Percentiles rank a stretch among this genome's conserved stretches.
These are phyloP conservation scores for Nothobranchius furzeri DNA, from an alignment of 2,113 vertebrate genomes.

Conservation along the genomic window DNA sequence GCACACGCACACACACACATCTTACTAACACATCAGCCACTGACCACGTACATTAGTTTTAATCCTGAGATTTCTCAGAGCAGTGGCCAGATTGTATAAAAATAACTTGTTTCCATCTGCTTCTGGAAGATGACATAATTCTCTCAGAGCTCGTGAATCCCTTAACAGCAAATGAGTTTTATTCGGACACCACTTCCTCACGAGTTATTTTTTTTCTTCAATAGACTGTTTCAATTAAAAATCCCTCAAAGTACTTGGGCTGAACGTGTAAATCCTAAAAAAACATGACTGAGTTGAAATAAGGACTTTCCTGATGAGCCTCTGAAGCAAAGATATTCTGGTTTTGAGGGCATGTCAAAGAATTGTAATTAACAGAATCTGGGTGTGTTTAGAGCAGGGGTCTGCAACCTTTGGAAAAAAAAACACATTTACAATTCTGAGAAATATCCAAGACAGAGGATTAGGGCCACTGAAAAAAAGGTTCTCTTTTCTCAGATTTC, in stretches of 20 bases:
- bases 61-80: conserved; percentile 40
- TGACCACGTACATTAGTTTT: conserved; percentile 32
- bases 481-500: too few relatives aligned
- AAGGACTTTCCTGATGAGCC: too few relatives aligned
- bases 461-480: too few relatives aligned
- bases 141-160: conserved; percentile 29
- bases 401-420: too few relatives aligned
- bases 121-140: conserved; percentile 42
- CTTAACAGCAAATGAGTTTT: conserved; percentile 42
- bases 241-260: conserved; percentile 20
- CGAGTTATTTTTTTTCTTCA: conserved; percentile 10
- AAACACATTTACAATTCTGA: too few relatives aligned
- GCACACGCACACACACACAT: background rate
- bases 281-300: background rate
- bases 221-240: conserved; percentile 1
- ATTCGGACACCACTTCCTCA: conserved; percentile 8
- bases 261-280: conserved; percentile 7
- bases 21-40: background rate
- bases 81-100: conserved; percentile 13
- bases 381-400: too few relatives aligned
- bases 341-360: conserved; percentile 22
- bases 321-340: too few relatives aligned
- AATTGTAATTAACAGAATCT: too few relatives aligned
- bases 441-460: too few relatives aligned
- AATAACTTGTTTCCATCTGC: conserved; percentile 47